Evolutionary conservation across 2,113 vertebrate species (phyloP).

Genomic region (Aix galericulata): DNA sequence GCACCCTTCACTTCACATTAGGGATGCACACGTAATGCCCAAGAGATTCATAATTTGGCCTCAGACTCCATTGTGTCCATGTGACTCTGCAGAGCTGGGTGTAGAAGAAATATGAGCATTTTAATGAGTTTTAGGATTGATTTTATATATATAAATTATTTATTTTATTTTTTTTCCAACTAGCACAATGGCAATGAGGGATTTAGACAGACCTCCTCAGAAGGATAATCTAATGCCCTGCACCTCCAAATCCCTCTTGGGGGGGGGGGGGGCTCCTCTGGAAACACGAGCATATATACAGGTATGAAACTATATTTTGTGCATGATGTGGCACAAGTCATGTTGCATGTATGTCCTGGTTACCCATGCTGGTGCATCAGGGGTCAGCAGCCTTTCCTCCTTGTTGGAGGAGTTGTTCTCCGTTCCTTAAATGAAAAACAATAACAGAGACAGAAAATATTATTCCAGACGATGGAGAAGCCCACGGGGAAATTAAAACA

Average conservation of each 20-base stretch:
- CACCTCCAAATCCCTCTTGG: neutral
- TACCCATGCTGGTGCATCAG: neutral
- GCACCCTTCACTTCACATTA: neutral
- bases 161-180: neutral
- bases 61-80: accelerated
- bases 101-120: neutral
- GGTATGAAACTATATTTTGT: neutral
- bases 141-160: neutral
- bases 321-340: accelerated
- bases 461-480: neutral
- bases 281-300: too few species aligned
- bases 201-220: neutral
- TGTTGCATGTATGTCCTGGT: neutral
- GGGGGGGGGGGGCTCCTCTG: neutral
- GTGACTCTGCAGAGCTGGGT: accelerated
- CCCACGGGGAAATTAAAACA: neutral
- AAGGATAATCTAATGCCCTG: neutral
- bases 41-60: neutral
- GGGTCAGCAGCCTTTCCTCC: neutral
- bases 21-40: neutral
- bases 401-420: neutral
- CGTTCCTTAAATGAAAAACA: neutral
- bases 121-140: neutral
- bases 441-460: neutral
- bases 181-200: accelerated